A percentile compares a stretch with the other conserved stretches of the same genome.
These are phyloP conservation scores for Drosophila tani DNA, from an alignment of 1,140 invertebrate species.

Conservation along the genomic window DNA sequence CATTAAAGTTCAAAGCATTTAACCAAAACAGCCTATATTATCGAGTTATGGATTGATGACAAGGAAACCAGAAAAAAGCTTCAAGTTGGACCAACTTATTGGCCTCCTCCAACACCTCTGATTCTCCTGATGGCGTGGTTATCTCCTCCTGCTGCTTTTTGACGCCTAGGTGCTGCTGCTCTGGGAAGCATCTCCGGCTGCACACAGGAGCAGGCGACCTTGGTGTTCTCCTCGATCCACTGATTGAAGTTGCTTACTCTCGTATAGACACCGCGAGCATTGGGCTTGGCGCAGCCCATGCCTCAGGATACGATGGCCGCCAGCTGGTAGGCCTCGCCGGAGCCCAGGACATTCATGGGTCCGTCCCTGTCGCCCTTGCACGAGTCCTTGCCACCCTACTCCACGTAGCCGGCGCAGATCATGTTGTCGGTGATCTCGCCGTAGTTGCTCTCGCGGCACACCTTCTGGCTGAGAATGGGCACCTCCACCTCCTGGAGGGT, in stretches of 20 bases:
- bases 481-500: constrained; percentile 88
- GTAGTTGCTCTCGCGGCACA: constrained; percentile 89
- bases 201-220: constrained; percentile 89
- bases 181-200: constrained; percentile 18
- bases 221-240: constrained; percentile 90
- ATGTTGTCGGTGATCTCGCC: constrained; percentile 94
- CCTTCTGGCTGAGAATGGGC: constrained; percentile 90
- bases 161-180: constrained; percentile 15
- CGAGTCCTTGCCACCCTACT: constrained; percentile 90
- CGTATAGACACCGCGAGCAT: constrained; percentile 94
- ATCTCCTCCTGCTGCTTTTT: constrained; percentile 5
- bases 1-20: too few relatives aligned
- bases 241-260: constrained; percentile 91
- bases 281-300: constrained; percentile 91
- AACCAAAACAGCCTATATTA: constrained; percentile 4
- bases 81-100: constrained; percentile 38
- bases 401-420: constrained; percentile 92
- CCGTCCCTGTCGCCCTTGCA: constrained; percentile 91
- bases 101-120: constrained; percentile 46
- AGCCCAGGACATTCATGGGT: constrained; percentile 87
- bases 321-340: constrained; percentile 61
- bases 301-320: constrained; percentile 92
- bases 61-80: not conserved
- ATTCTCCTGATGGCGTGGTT: constrained; percentile 4
- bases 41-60: not conserved